Percentiles rank a stretch among this genome's conserved stretches.
phyloP scores from a whole-genome alignment of 2,113 vertebrate species.

The Montifringilla adamsi region DNA sequence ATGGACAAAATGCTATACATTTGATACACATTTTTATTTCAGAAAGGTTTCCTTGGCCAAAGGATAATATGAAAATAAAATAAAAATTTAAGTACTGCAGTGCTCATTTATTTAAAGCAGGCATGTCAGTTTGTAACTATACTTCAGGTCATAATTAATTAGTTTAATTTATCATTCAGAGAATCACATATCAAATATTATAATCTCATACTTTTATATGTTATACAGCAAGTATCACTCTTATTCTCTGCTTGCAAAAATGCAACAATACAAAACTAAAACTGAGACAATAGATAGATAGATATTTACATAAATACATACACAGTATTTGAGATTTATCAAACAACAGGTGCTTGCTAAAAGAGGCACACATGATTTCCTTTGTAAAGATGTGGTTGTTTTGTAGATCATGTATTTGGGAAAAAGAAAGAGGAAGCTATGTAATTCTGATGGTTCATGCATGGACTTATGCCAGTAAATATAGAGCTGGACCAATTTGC shows the following conservation, averaged over 20 bases:
- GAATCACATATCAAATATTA: background rate
- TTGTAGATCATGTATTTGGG: background rate
- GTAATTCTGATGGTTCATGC: background rate
- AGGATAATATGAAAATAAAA: background rate
- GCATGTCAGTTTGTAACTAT: background rate
- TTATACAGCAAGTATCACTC: background rate
- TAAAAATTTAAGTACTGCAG: background rate
- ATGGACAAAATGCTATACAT: background rate
- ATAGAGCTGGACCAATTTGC: background rate
- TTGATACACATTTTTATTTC: background rate
- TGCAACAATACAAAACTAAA: background rate
- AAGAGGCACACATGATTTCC: background rate
- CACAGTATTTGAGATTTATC: background rate
- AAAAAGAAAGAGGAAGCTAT: background rate
- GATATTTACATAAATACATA: background rate
- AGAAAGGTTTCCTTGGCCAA: background rate
- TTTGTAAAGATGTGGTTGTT: background rate
- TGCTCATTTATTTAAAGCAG: background rate
- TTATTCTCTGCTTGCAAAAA: background rate
- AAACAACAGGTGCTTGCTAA: background rate
- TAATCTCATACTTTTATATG: background rate
- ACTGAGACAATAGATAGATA: background rate
- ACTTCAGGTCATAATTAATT: background rate
- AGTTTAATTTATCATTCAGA: background rate
- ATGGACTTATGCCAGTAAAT: background rate